phyloP scores from a whole-genome alignment of 1,140 invertebrate species.

The Bombus ignitus region DNA sequence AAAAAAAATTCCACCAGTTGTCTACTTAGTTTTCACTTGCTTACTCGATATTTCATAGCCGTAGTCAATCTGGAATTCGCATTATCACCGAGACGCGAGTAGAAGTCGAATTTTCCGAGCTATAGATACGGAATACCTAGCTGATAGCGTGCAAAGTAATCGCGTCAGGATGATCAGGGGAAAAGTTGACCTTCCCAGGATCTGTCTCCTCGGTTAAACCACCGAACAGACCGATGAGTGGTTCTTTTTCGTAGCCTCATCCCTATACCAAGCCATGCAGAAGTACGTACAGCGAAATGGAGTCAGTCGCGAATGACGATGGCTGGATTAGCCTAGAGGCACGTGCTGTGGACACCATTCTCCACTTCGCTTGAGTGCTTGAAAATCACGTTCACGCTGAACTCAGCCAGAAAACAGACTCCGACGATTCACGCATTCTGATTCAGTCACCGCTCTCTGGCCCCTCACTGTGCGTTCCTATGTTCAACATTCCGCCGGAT shows the following conservation, averaged over 20 bases:
- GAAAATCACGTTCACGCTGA: slow-evolving; percentile 75
- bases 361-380: slow-evolving; percentile 78
- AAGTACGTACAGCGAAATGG: slow-evolving; percentile 63
- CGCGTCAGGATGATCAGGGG: slow-evolving; percentile 10
- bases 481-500: not conserved
- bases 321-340: slow-evolving; percentile 75
- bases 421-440: slow-evolving; percentile 66
- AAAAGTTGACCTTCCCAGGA: slow-evolving; percentile 14
- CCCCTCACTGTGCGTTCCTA: slow-evolving; percentile 18
- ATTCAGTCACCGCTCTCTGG: slow-evolving; percentile 26
- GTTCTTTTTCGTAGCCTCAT: slow-evolving; percentile 5
- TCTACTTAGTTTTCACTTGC: not conserved
- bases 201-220: slow-evolving; percentile 44
- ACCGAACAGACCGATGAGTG: slow-evolving; percentile 40
- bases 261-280: slow-evolving; percentile 15
- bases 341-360: slow-evolving; percentile 77
- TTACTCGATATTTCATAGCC: not conserved
- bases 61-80: not conserved
- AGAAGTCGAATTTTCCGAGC: not conserved
- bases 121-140: not conserved
- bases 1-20: no score
- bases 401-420: slow-evolving; percentile 73
- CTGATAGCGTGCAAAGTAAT: not conserved
- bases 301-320: slow-evolving; percentile 72
- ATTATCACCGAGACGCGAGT: not conserved